phyloP scores from a whole-genome alignment of 2,888 invertebrate genomes.

The Aradus depressus region DNA sequence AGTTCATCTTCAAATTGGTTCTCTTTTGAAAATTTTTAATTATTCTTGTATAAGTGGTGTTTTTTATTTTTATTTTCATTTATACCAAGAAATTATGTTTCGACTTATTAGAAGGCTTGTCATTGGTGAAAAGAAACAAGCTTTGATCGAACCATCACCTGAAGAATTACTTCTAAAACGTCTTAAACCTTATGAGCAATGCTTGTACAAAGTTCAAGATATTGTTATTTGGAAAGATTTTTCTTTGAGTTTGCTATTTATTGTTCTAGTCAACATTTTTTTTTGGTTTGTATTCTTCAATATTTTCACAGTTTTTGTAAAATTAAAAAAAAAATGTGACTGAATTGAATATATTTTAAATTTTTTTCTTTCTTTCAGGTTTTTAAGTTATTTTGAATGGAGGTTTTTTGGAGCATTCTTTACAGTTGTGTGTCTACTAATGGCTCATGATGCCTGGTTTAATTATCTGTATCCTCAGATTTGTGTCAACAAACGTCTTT shows the following conservation, averaged over 20 bases:
- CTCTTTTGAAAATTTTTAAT: background rate
- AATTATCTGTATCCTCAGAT: constrained; percentile 32
- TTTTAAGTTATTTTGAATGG: constrained; percentile 36
- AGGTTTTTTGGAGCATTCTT: constrained; percentile 39
- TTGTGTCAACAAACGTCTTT: constrained; percentile 17
- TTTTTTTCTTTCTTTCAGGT: constrained; percentile 33
- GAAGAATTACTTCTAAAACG: constrained; percentile 18
- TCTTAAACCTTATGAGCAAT: constrained; percentile 29
- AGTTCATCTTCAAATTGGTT: too few species aligned
- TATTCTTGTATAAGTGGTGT: background rate
- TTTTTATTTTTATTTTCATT: background rate
- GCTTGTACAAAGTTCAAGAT: constrained; percentile 31
- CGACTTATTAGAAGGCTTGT: constrained; percentile 2
- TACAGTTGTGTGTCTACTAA: constrained; percentile 33
- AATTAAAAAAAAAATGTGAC: background rate
- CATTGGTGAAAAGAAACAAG: background rate
- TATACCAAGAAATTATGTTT: background rate
- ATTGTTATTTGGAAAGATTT: constrained; percentile 38
- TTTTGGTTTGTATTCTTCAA: constrained; percentile 37
- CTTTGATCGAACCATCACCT: background rate
- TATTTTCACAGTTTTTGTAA: background rate
- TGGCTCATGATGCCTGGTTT: constrained; percentile 35
- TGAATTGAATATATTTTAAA: background rate
- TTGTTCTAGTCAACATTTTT: constrained; percentile 36
- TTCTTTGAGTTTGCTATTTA: constrained; percentile 34